Conservation (phyloP, 2,888 invertebrate genomes). For the Siphlonurus alternatus region DNA sequence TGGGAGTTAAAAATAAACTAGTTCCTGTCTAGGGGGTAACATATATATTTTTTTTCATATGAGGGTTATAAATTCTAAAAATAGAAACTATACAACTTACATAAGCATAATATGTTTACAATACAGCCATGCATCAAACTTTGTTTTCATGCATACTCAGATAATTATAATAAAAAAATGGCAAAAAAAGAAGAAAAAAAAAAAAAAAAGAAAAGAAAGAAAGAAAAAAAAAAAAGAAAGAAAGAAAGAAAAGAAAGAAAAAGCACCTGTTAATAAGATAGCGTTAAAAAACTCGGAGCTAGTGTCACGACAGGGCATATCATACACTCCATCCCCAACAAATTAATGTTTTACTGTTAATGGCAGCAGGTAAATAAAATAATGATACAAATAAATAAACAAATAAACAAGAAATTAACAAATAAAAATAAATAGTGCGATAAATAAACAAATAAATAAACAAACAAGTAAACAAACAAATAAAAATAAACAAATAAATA, state of each 20-base stretch:
- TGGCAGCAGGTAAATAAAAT: too few species aligned
- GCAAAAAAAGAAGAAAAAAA: neutral
- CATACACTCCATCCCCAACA: too few species aligned
- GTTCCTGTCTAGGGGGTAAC: neutral
- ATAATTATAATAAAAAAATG: neutral
- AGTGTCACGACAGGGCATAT: too few species aligned
- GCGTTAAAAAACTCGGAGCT: too few species aligned
- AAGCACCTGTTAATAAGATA: neutral
- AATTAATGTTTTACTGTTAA: too few species aligned
- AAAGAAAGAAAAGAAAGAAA: neutral
- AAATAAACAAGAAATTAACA: too few species aligned
- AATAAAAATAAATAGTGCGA: too few species aligned
- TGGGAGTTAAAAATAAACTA: neutral
- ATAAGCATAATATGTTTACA: neutral
- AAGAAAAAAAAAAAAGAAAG: neutral
- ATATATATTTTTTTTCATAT: neutral
- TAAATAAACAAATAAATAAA: too few species aligned
- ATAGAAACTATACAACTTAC: too few species aligned
- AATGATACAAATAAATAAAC: too few species aligned
- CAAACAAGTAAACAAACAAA: too few species aligned
- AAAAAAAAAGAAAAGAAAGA: conserved; percentile 3
- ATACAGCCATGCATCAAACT: neutral
- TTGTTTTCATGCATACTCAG: neutral
- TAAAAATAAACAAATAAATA: too few species aligned
- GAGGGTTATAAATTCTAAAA: neutral